Conservation (phyloP, 2,888 invertebrate species). For the Anagyrus pseudococci region DNA sequence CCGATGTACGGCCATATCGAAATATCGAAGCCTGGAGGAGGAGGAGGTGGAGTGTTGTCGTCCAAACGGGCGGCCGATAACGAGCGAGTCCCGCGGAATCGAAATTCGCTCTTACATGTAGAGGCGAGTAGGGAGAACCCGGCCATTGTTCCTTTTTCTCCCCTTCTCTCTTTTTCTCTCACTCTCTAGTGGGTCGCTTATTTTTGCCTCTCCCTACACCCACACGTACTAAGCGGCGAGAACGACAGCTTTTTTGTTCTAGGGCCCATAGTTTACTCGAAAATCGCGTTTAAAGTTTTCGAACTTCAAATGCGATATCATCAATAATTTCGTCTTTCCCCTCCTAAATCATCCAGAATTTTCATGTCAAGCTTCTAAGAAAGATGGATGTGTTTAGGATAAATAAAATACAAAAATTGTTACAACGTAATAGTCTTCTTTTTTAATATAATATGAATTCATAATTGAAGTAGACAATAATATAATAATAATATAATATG, state of each 20-base stretch:
- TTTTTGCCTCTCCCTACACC: constrained; percentile 1
- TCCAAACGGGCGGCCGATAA: constrained; percentile 1
- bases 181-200: constrained; percentile 5
- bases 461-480: constrained; percentile 60
- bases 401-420: constrained; percentile 24
- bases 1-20: too few species aligned
- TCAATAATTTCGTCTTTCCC: too few species aligned
- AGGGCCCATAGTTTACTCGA: background rate
- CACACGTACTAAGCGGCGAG: background rate
- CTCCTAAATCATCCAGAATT: too few species aligned
- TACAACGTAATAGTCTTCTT: constrained; percentile 47
- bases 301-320: too few species aligned
- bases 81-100: constrained; percentile 31
- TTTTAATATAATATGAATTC: constrained; percentile 60
- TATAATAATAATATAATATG: constrained; percentile 53
- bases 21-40: background rate
- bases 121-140: background rate
- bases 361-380: background rate
- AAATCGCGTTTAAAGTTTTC: background rate
- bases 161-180: constrained; percentile 22
- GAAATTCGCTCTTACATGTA: constrained; percentile 38
- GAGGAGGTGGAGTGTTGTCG: background rate
- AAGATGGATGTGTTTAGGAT: background rate
- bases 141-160: constrained; percentile 10
- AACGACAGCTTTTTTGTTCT: background rate